phyloP scores from a whole-genome alignment of 2,888 invertebrate species.

The Drosophila ustulata region DNA sequence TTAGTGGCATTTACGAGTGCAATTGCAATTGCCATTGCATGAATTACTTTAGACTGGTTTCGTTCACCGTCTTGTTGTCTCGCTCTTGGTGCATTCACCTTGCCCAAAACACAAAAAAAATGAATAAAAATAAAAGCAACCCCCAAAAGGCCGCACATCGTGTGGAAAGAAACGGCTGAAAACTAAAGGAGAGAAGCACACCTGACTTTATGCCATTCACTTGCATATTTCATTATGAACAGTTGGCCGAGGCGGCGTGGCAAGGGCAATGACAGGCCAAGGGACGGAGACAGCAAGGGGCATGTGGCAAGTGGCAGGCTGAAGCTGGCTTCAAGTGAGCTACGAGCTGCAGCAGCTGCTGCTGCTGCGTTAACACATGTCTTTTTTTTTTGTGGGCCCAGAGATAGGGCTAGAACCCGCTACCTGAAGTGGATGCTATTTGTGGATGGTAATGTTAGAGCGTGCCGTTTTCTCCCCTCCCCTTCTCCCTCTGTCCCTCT shows the following conservation, averaged over 20 bases:
- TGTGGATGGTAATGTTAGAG: slow-evolving; percentile 43
- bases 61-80: neutral
- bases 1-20: slow-evolving; percentile 47
- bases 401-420: slow-evolving; percentile 38
- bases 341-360: slow-evolving; percentile 48
- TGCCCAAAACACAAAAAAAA: slow-evolving; percentile 37
- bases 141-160: slow-evolving; percentile 38
- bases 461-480: slow-evolving; percentile 2
- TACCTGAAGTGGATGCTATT: slow-evolving; percentile 44
- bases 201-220: slow-evolving; percentile 65
- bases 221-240: slow-evolving; percentile 47
- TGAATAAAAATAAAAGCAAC: slow-evolving; percentile 43
- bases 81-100: slow-evolving; percentile 71
- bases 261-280: slow-evolving; percentile 3
- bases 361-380: slow-evolving; percentile 50
- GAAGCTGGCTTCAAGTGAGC: slow-evolving; percentile 26
- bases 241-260: slow-evolving; percentile 26
- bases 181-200: slow-evolving; percentile 31
- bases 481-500: neutral
- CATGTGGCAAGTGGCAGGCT: slow-evolving; percentile 2
- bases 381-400: slow-evolving; percentile 13
- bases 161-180: neutral
- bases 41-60: slow-evolving; percentile 59
- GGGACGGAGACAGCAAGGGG: neutral
- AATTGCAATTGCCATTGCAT: slow-evolving; percentile 61